Evolutionary conservation across 2,888 invertebrate genomes (phyloP).

Genomic region (Ochlodes sylvanus): DNA sequence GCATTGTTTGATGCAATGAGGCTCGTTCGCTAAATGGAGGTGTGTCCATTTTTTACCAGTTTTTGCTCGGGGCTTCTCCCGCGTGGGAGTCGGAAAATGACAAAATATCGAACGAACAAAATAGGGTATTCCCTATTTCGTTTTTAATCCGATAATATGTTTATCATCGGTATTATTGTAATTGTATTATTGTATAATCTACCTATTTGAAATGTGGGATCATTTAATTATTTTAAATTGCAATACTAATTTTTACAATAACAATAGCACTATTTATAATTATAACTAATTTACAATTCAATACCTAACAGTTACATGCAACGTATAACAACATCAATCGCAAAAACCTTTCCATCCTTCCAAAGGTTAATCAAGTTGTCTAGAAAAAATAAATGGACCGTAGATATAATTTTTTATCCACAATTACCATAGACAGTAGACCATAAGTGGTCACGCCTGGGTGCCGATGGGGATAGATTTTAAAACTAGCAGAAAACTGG

Average conservation of each 20-base stretch:
- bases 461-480: constrained; percentile 11
- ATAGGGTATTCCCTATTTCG: too few species aligned
- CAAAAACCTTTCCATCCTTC: not conserved
- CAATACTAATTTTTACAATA: too few species aligned
- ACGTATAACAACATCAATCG: not conserved
- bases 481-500: constrained; percentile 1
- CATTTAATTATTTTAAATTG: too few species aligned
- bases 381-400: constrained; percentile 47
- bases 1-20: not conserved
- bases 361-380: constrained; percentile 31
- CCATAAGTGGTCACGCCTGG: constrained; percentile 18
- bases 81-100: too few species aligned
- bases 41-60: not conserved
- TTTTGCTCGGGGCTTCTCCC: too few species aligned
- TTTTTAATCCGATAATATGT: too few species aligned
- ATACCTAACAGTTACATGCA: not conserved
- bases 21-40: not conserved
- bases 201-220: too few species aligned
- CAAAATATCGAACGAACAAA: too few species aligned
- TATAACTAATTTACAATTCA: not conserved
- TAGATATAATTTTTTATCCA: constrained; percentile 41
- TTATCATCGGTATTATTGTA: too few species aligned
- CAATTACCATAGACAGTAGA: constrained; percentile 28
- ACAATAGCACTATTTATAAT: too few species aligned
- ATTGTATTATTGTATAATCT: too few species aligned